Conservation (phyloP, 2,797 vertebrate genomes). For the Phrynocephalus vlangalii region DNA sequence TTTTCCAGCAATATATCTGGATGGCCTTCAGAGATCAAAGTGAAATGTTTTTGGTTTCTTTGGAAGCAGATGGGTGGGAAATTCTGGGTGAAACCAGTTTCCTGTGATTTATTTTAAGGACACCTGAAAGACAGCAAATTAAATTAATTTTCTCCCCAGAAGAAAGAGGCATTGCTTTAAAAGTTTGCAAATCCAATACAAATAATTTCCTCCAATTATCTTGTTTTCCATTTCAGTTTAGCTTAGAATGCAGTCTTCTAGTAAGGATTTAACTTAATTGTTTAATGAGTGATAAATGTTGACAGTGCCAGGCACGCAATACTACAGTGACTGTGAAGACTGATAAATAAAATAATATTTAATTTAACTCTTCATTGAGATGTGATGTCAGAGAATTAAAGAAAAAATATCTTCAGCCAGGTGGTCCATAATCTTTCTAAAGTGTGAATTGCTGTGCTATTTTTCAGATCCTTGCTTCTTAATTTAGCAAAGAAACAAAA, state of each 20-base stretch:
- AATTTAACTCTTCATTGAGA: neutral
- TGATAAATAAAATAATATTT: neutral
- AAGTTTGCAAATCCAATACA: neutral
- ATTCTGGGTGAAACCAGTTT: slow-evolving; percentile 44
- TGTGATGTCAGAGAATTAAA: neutral
- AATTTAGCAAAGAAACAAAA: no score
- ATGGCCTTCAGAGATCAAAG: slow-evolving; percentile 49
- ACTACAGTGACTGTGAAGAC: neutral
- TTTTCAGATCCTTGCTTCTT: neutral
- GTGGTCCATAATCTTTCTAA: neutral
- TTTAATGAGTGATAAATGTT: neutral
- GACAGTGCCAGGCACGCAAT: neutral
- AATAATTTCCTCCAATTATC: neutral
- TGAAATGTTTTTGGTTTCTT: slow-evolving; percentile 36
- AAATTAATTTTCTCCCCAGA: slow-evolving; percentile 3
- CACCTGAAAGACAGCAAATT: slow-evolving; percentile 38
- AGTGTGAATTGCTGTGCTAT: neutral
- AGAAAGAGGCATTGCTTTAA: slow-evolving; percentile 5
- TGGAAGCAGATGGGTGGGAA: slow-evolving; percentile 51
- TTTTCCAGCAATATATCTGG: slow-evolving; percentile 9
- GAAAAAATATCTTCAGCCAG: neutral
- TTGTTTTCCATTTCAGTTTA: slow-evolving; percentile 10
- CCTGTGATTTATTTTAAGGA: slow-evolving; percentile 41
- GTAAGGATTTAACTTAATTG: neutral
- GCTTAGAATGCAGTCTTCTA: neutral